phyloP scores from a whole-genome alignment of 2,888 invertebrate genomes.

The Caenorhabditis afra region DNA sequence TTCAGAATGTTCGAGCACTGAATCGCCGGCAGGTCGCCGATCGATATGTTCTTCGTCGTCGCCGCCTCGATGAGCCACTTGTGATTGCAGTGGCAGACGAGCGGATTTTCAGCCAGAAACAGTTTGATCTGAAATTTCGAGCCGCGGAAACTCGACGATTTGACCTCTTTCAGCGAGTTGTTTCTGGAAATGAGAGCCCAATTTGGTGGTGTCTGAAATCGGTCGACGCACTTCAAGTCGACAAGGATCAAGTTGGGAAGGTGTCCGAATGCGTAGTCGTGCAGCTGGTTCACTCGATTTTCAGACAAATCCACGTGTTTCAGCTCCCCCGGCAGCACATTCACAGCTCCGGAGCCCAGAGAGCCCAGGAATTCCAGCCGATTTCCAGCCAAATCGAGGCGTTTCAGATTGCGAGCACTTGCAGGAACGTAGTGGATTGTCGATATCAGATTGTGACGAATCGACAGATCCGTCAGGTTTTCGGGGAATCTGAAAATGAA shows the following conservation, averaged over 20 bases:
- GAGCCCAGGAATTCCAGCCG: constrained; percentile 65
- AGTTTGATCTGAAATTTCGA: constrained; percentile 45
- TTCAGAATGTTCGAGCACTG: constrained; percentile 56
- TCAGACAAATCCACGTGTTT: constrained; percentile 66
- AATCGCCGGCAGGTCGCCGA: constrained; percentile 57
- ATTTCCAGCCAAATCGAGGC: constrained; percentile 70
- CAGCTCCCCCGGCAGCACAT: constrained; percentile 60
- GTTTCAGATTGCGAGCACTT: constrained; percentile 64
- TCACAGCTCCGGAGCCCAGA: constrained; percentile 58
- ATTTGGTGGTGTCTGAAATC: too few species aligned
- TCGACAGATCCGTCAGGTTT: constrained; percentile 68
- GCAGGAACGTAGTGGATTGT: constrained; percentile 65
- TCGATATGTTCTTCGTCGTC: constrained; percentile 36
- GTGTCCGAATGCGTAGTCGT: constrained; percentile 61
- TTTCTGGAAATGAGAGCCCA: constrained; percentile 61
- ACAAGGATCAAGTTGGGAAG: constrained; percentile 59
- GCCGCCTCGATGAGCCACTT: constrained; percentile 61
- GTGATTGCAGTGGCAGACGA: constrained; percentile 61
- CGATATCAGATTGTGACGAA: constrained; percentile 66
- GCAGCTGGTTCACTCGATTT: constrained; percentile 63
- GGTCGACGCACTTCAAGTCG: constrained; percentile 63
- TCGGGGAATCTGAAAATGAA: constrained; percentile 65
- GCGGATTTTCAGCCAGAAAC: constrained; percentile 60
- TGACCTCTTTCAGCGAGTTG: constrained; percentile 64
- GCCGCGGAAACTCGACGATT: constrained; percentile 54